Evolutionary conservation across 2,888 invertebrate species (phyloP).

Genomic region (Cylloceria caligata): DNA sequence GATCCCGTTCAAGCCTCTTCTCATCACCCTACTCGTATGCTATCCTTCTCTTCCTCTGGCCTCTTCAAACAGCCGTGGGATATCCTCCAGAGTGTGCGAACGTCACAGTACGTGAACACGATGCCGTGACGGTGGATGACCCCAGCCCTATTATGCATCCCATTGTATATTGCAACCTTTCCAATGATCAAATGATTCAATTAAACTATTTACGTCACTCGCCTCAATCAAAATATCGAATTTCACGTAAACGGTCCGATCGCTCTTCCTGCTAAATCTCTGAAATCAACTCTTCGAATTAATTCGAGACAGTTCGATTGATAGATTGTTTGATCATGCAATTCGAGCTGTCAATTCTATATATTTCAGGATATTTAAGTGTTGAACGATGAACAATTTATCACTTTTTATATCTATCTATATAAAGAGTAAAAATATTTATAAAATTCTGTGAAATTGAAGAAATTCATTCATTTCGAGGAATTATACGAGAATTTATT

Average conservation of each 20-base stretch:
- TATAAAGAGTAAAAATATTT: not conserved
- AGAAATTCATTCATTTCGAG: too few relatives aligned
- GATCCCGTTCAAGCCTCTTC: constrained; percentile 15
- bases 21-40: constrained; percentile 17
- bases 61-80: constrained; percentile 74
- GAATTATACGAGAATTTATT: too few relatives aligned
- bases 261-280: not conserved
- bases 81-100: constrained; percentile 76
- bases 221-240: constrained; percentile 19
- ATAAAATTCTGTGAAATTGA: not conserved
- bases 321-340: constrained; percentile 11
- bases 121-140: constrained; percentile 59
- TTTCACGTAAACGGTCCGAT: constrained; percentile 33
- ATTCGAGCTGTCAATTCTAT: constrained; percentile 7
- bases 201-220: constrained; percentile 26
- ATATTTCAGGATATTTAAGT: not conserved
- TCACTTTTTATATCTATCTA: not conserved
- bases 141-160: constrained; percentile 42
- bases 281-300: not conserved
- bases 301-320: not conserved
- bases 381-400: not conserved
- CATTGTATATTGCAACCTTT: constrained; percentile 14
- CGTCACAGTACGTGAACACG: constrained; percentile 78
- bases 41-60: constrained; percentile 46
- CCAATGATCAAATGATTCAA: not conserved